phyloP scores from a whole-genome alignment of 2,888 invertebrate genomes.

The Nymphalis polychloros region DNA sequence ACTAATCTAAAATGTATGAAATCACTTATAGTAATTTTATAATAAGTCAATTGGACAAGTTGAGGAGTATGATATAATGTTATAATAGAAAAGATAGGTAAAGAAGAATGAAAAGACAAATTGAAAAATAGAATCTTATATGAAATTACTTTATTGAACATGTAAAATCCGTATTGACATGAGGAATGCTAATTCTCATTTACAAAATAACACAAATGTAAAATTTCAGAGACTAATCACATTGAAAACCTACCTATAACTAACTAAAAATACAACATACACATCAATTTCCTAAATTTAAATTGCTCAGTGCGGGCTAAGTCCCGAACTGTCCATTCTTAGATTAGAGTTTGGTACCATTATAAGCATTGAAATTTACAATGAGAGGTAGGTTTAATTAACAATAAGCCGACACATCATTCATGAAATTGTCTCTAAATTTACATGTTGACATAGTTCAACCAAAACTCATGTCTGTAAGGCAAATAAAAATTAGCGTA shows the following conservation, averaged over 20 bases:
- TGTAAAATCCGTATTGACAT: constrained; percentile 83
- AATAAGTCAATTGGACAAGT: not conserved
- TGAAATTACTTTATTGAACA: constrained; percentile 83
- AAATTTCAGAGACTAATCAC: constrained; percentile 82
- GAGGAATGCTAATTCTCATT: constrained; percentile 83
- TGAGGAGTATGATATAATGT: constrained; percentile 3
- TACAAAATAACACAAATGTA: constrained; percentile 82
- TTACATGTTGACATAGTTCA: constrained; percentile 72
- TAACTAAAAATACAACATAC: constrained; percentile 82
- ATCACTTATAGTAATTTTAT: not conserved
- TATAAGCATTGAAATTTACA: constrained; percentile 79
- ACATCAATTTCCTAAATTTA: constrained; percentile 76
- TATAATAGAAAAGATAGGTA: not conserved
- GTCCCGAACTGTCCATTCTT: constrained; percentile 55
- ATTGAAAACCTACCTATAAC: constrained; percentile 80
- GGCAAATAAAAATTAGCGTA: constrained; percentile 58
- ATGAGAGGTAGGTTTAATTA: constrained; percentile 79
- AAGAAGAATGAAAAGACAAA: constrained; percentile 48
- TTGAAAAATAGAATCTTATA: constrained; percentile 70
- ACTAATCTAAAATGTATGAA: not conserved
- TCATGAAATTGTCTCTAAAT: constrained; percentile 76
- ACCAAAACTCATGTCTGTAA: constrained; percentile 72
- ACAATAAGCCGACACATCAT: constrained; percentile 68
- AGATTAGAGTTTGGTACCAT: constrained; percentile 78
- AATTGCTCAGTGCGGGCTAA: constrained; percentile 53